A percentile compares a stretch with the other conserved stretches of the same genome.
Conservation (phyloP, 2,113 vertebrate genomes). For the Otolemur garnettii region DNA sequence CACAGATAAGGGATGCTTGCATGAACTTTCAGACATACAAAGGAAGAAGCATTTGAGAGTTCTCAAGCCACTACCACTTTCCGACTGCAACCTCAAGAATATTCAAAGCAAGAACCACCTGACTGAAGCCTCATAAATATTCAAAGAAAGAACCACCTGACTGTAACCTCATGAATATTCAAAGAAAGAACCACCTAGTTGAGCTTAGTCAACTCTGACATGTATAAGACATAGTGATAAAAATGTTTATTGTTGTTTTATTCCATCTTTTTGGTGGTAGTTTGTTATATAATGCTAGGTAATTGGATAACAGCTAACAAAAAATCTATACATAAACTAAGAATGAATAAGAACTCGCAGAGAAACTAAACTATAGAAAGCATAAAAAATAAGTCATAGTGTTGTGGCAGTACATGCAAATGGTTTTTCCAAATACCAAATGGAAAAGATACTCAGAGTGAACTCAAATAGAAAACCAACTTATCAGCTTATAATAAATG, state of each 20-base stretch:
- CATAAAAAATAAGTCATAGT: background rate
- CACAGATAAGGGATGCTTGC: background rate
- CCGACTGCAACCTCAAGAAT: background rate
- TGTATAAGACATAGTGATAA: background rate
- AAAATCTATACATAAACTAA: background rate
- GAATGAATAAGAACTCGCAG: background rate
- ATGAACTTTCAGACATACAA: background rate
- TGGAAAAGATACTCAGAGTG: background rate
- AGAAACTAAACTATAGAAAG: background rate
- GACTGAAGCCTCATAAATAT: background rate
- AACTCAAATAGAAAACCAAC: background rate
- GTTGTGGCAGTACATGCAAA: background rate
- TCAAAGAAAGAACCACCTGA: no score
- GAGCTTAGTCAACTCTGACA: background rate
- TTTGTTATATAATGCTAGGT: background rate
- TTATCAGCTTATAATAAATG: background rate
- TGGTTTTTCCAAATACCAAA: background rate
- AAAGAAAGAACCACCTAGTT: background rate
- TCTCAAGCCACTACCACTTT: no score
- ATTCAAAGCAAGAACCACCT: background rate
- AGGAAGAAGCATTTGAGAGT: background rate
- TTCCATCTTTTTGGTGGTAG: background rate
- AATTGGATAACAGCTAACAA: background rate
- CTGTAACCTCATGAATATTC: background rate
- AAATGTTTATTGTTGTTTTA: background rate